phyloP scores from a whole-genome alignment of 2,797 vertebrate species.

The Acridotheres tristis region DNA sequence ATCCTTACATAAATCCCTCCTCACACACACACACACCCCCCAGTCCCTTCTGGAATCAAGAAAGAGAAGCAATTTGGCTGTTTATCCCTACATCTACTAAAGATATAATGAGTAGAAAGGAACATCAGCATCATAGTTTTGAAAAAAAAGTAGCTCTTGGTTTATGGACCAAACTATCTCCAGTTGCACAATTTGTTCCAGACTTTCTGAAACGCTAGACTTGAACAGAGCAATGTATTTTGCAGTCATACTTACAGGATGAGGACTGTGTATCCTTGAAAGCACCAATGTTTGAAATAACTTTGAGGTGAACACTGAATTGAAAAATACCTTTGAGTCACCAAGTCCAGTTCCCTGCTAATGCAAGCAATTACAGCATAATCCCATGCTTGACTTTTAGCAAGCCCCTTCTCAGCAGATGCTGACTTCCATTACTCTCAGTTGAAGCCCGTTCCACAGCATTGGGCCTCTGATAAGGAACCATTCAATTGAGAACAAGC shows the following conservation, averaged over 20 bases:
- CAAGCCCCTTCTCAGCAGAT: not conserved
- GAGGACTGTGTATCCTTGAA: not conserved
- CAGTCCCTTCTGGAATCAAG: not conserved
- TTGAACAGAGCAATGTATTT: not conserved
- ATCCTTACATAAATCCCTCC: not conserved
- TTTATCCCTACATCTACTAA: not conserved
- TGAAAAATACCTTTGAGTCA: not conserved
- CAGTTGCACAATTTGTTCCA: not conserved
- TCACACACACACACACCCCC: not conserved
- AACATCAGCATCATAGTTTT: not conserved
- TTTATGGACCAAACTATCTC: not conserved
- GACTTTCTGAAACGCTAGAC: not conserved
- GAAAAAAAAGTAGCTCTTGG: not conserved
- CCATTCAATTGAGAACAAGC: not conserved
- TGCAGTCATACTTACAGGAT: not conserved
- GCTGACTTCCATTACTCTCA: not conserved
- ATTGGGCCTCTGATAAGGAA: not conserved
- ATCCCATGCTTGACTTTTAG: not conserved
- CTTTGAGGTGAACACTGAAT: not conserved
- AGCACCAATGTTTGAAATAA: not conserved
- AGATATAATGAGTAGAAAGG: not conserved
- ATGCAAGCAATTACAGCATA: not conserved
- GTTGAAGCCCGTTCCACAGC: not conserved
- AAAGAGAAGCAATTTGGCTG: not conserved
- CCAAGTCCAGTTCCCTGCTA: not conserved